These are phyloP conservation scores for Melopsittacus undulatus DNA, from an alignment of 2,797 vertebrate genomes.

Conservation along the genomic window DNA sequence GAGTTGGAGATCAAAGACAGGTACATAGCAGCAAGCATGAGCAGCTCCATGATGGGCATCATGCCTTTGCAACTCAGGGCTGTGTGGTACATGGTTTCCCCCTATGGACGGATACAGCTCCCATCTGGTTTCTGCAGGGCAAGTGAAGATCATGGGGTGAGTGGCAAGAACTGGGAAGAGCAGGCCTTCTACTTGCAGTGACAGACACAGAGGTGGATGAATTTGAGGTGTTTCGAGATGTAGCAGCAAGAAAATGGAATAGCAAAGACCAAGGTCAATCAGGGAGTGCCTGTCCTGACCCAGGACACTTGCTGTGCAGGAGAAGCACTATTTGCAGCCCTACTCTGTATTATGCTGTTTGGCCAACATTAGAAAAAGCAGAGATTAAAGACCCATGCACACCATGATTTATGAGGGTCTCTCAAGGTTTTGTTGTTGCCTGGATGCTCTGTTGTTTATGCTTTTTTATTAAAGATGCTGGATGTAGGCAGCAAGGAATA, in stretches of 20 bases:
- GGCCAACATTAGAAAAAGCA: background rate
- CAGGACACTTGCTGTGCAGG: background rate
- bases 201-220: background rate
- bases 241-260: background rate
- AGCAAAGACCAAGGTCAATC: background rate
- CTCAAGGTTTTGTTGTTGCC: background rate
- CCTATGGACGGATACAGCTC: accelerated
- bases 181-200: background rate
- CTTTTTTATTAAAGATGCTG: background rate
- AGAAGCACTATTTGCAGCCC: background rate
- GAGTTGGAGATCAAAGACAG: background rate
- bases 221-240: background rate
- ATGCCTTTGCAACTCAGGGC: background rate
- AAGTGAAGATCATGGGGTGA: background rate
- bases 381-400: background rate
- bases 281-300: background rate
- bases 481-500: background rate
- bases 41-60: background rate
- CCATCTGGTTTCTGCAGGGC: background rate
- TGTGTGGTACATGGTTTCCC: accelerated
- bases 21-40: accelerated
- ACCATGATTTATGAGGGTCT: background rate
- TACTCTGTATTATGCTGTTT: background rate
- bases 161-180: background rate
- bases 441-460: background rate